phyloP scores from a whole-genome alignment of 2,797 vertebrate genomes.

The Anableps anableps region DNA sequence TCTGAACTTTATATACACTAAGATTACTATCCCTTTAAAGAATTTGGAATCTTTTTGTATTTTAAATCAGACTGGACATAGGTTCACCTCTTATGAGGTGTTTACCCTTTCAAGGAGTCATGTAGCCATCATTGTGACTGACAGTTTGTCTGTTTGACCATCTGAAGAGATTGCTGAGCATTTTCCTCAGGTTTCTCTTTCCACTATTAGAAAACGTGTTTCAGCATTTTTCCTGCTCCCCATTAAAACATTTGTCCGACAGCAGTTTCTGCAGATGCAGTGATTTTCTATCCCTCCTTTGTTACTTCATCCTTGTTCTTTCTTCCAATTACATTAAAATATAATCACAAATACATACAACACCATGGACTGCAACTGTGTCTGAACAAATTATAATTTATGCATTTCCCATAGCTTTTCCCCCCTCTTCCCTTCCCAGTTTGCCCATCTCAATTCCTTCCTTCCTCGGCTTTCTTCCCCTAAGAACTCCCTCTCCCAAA shows the following conservation, averaged over 20 bases:
- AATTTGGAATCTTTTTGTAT: background rate
- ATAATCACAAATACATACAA: conserved; percentile 34
- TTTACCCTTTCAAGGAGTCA: conserved; percentile 5
- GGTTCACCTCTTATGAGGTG: conserved; percentile 1
- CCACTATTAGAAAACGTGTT: conserved; percentile 29
- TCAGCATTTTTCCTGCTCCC: conserved; percentile 54
- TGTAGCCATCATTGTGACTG: conserved; percentile 13
- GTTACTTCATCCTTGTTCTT: conserved; percentile 47
- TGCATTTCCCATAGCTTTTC: conserved; percentile 10
- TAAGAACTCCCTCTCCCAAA: conserved; percentile 62
- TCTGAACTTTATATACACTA: background rate
- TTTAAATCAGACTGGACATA: background rate
- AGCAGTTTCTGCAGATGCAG: conserved; percentile 60
- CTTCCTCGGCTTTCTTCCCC: conserved; percentile 10
- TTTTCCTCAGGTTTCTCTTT: conserved; percentile 55
- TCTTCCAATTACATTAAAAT: conserved; percentile 48
- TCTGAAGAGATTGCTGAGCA: conserved; percentile 44
- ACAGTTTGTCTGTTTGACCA: background rate
- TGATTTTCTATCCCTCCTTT: conserved; percentile 59
- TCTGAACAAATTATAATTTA: conserved; percentile 20
- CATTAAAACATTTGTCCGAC: conserved; percentile 59
- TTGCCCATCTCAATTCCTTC: conserved; percentile 27
- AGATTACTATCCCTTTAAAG: background rate
- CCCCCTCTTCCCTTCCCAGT: conserved; percentile 6
- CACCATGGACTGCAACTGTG: conserved; percentile 15